Base-by-base conservation (phyloP, 1,140 invertebrate species). In the Armadillidium nasatum region DNA sequence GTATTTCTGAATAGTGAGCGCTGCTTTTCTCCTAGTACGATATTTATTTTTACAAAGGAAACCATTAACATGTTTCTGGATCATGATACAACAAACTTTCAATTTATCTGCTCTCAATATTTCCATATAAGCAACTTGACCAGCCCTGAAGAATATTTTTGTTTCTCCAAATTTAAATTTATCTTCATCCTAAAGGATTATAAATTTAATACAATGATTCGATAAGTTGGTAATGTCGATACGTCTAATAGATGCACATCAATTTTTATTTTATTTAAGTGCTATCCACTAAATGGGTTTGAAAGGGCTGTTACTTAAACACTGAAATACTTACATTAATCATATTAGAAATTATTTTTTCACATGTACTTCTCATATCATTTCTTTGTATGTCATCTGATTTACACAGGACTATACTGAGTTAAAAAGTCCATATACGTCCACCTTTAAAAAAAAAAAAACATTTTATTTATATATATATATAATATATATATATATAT, bases 81-180 rank as follows among this genome's bases (percentile, higher is more conserved):
- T 93, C 81, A 93, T 89, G 9, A 97, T 89, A 71, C 95, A 96
- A 83, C 95, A 96, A 33, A 90, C 88, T 50, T 90, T 89, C 69
- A 97, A 89, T 72, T 91, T 90, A 79, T 98, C 96, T 0, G 90
- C 90, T 15, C 97, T 87, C 10, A 98, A 85, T 84, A 97, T 97
- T 84, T 99, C 97, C 75, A 99, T 84, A 83, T 94, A 97, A 0
- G 97, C 96, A n/a, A 99, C 96, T 87, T 99, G 96, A 0, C 97
- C 97, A 50, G 97, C 96, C 10, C 97, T 89, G 85, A 99, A 99
- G 83, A 99, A 97, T 75, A 99, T 97, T 85, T 99, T 99, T 0
- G 94, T 95, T 82, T 95, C 95, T 19, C 97, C 97, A 84, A 99
- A 97, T 81, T 97, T 93, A 84, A 94, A 99, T 82, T 96, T 96